These are phyloP conservation scores for Halocynthia roretzi DNA, from an alignment of 23 tunicate genomes.

Conservation along the genomic window DNA sequence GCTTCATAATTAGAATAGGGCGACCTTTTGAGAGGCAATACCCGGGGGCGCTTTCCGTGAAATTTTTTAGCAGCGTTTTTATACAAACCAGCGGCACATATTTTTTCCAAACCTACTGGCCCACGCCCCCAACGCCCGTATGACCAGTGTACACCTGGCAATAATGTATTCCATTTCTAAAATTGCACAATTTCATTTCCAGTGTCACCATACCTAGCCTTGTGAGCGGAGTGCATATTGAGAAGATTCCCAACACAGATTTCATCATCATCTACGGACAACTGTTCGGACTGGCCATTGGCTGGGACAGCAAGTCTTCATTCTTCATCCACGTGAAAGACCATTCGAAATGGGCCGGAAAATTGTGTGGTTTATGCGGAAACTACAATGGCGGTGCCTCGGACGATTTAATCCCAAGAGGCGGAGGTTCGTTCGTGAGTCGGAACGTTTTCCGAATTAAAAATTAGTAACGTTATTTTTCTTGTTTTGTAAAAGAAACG, in stretches of 20 bases:
- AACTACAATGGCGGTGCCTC: constrained; percentile 64
- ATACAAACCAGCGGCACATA: too few species aligned
- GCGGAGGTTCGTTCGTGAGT: constrained; percentile 19
- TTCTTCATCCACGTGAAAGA: constrained; percentile 20
- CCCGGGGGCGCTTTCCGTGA: too few species aligned
- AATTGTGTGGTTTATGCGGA: constrained; percentile 83
- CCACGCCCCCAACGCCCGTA: too few species aligned
- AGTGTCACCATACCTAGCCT: constrained; percentile 59
- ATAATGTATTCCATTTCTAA: neutral
- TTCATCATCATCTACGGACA: constrained; percentile 32
- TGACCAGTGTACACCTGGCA: neutral
- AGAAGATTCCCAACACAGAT: constrained; percentile 57
- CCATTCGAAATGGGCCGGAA: constrained; percentile 35
- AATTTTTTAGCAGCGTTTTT: too few species aligned
- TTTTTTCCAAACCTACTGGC: too few species aligned
- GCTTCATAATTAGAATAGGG: too few species aligned
- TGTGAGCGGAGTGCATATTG: constrained; percentile 31
- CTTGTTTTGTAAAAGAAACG: neutral
- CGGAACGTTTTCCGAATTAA: neutral
- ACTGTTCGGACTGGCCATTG: constrained; percentile 18
- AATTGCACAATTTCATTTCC: neutral
- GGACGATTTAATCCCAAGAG: constrained; percentile 68
- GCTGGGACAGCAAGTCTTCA: constrained; percentile 45
- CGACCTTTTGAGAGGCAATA: too few species aligned
- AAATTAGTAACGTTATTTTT: neutral